These are phyloP conservation scores for Apodemia mormo DNA, from an alignment of 2,888 invertebrate species.

Conservation along the genomic window DNA sequence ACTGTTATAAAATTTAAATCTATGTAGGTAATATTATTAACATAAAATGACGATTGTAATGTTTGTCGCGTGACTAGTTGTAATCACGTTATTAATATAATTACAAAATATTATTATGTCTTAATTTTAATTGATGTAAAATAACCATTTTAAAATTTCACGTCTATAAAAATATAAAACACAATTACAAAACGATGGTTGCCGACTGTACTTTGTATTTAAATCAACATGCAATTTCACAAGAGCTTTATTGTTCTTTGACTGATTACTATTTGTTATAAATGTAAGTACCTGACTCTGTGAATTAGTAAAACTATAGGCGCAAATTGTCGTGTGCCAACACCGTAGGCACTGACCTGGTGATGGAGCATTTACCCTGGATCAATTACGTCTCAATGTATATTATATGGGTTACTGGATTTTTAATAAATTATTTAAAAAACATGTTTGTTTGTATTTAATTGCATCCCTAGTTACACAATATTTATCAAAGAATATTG, in stretches of 20 bases:
- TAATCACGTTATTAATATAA: no score
- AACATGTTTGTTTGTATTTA: no score
- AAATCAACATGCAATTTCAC: neutral
- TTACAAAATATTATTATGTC: no score
- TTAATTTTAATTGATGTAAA: no score
- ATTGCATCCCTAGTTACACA: no score
- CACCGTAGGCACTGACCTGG: constrained; percentile 5
- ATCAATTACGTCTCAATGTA: constrained; percentile 3
- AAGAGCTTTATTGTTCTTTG: neutral
- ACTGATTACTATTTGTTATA: neutral
- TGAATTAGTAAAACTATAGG: constrained; percentile 21
- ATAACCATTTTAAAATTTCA: no score
- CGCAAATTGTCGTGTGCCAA: neutral
- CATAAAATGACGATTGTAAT: no score
- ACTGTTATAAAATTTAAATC: no score
- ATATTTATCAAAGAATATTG: no score
- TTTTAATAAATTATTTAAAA: constrained; percentile 1
- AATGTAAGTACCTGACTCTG: constrained; percentile 31
- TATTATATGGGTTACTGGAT: constrained; percentile 7
- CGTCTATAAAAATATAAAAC: no score
- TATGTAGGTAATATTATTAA: no score
- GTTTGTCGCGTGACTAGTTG: no score
- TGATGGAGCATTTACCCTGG: constrained; percentile 28
- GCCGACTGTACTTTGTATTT: constrained; percentile 1
- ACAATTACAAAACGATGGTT: neutral